Evolutionary conservation across 2,888 invertebrate genomes (phyloP), one percentile per base, ranked within the genome.

Genomic region (Neuroscelio doddi): DNA sequence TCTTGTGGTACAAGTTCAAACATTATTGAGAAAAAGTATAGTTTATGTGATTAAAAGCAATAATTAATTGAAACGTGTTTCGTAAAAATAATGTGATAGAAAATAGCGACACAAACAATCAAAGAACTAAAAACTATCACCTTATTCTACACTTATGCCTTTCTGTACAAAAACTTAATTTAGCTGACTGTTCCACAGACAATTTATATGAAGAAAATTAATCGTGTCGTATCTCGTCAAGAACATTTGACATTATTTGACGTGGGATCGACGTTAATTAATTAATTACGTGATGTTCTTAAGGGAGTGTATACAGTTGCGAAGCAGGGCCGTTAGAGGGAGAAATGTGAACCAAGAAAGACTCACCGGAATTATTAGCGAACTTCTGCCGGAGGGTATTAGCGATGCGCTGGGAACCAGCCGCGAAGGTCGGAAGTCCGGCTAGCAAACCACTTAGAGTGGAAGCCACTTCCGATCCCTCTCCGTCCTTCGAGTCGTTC

Each of bases 401-500:
- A 73, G 83, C 84, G 73, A 84, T 79, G 72, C 83, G 84, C 77
- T 84, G 84, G 79, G 82, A 80, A 77, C 81, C 81, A 77, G 80
- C 80, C 78, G 80, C 80, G 71, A 84, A 73, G 72, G 79, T 77
- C 71, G 84, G 84, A 74, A 84, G 78, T 76, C 83, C 82, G 71
- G 83, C 79, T 47, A 84, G 74, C 69, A 84, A 69, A 56, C 78
- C 78, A 70, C 80, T 84, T 80, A 84, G 74, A 45, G 80, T 84
- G 45, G 83, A 75, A 63, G 77, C 75, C 63, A 80, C 76, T 79
- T 82, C 80, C 68, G 78, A 70, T 68, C 59, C 73, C 61, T 73
- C 77, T 63, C 77, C 78, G 68, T 74, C 74, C 76, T 77, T 78
- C 73, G 83, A 80, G 80, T 78, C 84, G 75, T 76, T 80, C 72